phyloP scores from a whole-genome alignment of 2,888 invertebrate genomes.

The Tromatobia lineatoria region DNA sequence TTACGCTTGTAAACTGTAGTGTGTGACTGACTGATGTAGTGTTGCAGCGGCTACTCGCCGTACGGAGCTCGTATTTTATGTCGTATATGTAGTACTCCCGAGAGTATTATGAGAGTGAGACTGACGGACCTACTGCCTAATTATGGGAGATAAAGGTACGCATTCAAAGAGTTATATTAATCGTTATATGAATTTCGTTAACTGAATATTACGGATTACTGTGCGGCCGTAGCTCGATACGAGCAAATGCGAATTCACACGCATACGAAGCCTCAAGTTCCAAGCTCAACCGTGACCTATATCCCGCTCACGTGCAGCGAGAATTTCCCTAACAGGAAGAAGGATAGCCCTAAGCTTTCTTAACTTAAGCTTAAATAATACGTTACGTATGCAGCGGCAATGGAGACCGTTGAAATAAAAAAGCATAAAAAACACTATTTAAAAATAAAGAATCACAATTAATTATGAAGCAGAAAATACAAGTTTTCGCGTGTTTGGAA shows the following conservation, averaged over 20 bases:
- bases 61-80: conserved; percentile 22
- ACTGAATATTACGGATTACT: conserved; percentile 4
- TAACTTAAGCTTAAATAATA: not conserved
- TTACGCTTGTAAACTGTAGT: conserved; percentile 24
- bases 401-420: not conserved
- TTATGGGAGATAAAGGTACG: conserved; percentile 79
- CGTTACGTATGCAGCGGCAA: not conserved
- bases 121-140: conserved; percentile 60
- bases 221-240: conserved; percentile 48
- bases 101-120: conserved; percentile 73
- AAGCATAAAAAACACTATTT: not conserved
- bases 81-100: conserved; percentile 8
- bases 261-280: conserved; percentile 42
- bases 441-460: not conserved
- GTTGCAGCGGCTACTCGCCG: conserved; percentile 20
- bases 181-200: not conserved
- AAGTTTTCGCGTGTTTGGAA: too few relatives aligned
- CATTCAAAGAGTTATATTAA: conserved; percentile 1
- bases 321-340: conserved; percentile 43
- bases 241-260: conserved; percentile 30
- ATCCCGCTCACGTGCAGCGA: conserved; percentile 46
- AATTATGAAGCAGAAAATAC: not conserved
- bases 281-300: conserved; percentile 54
- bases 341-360: not conserved
- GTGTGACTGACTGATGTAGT: conserved; percentile 43